Evolutionary conservation across 2,113 vertebrate species (phyloP).

Genomic region (Otocyon megalotis): DNA sequence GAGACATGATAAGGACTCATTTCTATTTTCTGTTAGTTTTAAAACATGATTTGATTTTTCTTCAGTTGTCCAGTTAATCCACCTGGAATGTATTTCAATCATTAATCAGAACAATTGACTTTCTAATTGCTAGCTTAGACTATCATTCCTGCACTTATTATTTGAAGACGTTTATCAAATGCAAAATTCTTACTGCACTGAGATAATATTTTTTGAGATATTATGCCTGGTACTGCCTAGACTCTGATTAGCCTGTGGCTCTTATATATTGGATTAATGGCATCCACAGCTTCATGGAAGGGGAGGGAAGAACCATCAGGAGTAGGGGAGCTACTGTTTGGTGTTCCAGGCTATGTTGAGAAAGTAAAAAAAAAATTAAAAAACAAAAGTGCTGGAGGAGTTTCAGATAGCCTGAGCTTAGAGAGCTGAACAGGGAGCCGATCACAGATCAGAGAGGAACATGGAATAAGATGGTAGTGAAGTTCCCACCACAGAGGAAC

Average conservation of each 20-base stretch:
- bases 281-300: background rate
- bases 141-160: background rate
- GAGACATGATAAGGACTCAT: background rate
- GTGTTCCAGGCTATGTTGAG: background rate
- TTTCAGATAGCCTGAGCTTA: background rate
- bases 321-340: background rate
- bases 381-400: background rate
- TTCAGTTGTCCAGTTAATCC: background rate
- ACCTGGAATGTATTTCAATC: background rate
- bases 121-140: background rate
- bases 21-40: background rate
- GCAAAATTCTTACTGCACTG: background rate
- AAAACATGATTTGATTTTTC: background rate
- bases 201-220: background rate
- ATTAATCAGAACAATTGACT: background rate
- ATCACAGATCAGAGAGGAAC: background rate
- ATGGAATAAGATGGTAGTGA: too few relatives aligned
- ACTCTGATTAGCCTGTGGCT: background rate
- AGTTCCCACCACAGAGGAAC: background rate
- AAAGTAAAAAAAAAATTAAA: background rate
- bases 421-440: background rate
- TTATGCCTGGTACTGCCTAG: background rate
- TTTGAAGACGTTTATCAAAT: background rate
- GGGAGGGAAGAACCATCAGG: background rate
- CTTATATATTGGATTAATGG: background rate